A percentile compares a stretch with the other conserved stretches of the same genome.
These are phyloP conservation scores for Tetragonula carbonaria DNA, from an alignment of 2,888 invertebrate genomes.

Conservation along the genomic window DNA sequence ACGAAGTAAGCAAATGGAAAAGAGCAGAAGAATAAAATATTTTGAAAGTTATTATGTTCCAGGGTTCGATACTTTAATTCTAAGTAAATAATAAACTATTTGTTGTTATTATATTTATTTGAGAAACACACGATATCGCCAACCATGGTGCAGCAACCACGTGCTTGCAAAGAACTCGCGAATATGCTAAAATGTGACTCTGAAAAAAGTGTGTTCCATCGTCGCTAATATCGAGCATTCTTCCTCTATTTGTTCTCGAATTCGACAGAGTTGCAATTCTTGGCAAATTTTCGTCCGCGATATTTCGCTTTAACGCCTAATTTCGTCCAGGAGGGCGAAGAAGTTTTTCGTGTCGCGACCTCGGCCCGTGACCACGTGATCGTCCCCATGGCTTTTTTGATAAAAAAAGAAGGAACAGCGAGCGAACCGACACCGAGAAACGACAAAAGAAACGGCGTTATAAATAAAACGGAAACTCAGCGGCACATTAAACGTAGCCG, in stretches of 20 bases:
- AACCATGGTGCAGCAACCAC: too few species aligned
- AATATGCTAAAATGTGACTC: too few species aligned
- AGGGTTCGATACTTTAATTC: too few species aligned
- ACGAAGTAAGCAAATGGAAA: too few species aligned
- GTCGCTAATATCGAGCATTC: not conserved
- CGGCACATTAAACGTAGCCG: conserved; percentile 56
- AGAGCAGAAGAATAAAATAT: too few species aligned
- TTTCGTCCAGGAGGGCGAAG: not conserved
- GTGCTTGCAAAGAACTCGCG: too few species aligned
- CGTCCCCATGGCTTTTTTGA: conserved; percentile 19
- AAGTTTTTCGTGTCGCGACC: conserved; percentile 35
- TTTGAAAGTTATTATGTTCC: too few species aligned
- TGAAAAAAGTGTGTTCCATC: not conserved
- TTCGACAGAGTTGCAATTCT: not conserved
- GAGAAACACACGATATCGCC: too few species aligned
- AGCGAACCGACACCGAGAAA: conserved; percentile 41
- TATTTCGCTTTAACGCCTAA: not conserved
- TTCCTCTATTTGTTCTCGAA: not conserved
- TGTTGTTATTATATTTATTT: too few species aligned
- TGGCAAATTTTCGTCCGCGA: not conserved
- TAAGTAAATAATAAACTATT: too few species aligned
- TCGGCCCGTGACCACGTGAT: conserved; percentile 47
- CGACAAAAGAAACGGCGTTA: conserved; percentile 61
- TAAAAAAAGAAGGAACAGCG: conserved; percentile 23
- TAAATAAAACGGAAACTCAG: conserved; percentile 63